Conservation (phyloP, 2,113 vertebrate genomes). For the Pandion haliaetus region DNA sequence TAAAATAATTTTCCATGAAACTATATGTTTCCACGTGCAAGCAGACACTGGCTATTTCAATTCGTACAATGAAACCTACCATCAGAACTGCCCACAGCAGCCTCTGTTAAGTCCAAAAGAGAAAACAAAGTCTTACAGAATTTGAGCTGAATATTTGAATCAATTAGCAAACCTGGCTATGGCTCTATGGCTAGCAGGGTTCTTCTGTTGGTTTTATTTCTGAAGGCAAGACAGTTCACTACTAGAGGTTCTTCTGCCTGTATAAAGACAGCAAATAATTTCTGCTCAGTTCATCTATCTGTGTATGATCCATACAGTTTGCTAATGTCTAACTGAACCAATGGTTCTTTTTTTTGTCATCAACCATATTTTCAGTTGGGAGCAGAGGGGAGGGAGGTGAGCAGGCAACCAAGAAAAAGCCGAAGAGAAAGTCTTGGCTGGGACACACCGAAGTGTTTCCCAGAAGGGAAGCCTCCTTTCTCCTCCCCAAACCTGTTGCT, state of each 20-base stretch:
- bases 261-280: background rate
- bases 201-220: background rate
- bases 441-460: fast-evolving
- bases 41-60: background rate
- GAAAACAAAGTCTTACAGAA: background rate
- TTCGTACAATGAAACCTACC: background rate
- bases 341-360: background rate
- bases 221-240: background rate
- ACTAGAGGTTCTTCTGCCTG: background rate
- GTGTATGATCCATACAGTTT: background rate
- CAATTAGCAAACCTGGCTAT: background rate
- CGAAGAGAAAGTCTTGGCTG: background rate
- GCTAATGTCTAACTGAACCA: background rate
- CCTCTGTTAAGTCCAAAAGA: background rate
- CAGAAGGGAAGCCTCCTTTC: background rate
- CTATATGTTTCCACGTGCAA: background rate
- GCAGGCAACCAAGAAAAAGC: background rate
- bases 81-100: background rate
- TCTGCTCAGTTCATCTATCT: background rate
- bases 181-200: background rate
- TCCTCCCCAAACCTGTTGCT: background rate
- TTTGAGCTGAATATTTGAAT: background rate
- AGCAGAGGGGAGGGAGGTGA: background rate
- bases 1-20: background rate
- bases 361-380: background rate